These are phyloP conservation scores for Conistra vaccinii DNA, from an alignment of 2,888 invertebrate genomes.

Conservation along the genomic window DNA sequence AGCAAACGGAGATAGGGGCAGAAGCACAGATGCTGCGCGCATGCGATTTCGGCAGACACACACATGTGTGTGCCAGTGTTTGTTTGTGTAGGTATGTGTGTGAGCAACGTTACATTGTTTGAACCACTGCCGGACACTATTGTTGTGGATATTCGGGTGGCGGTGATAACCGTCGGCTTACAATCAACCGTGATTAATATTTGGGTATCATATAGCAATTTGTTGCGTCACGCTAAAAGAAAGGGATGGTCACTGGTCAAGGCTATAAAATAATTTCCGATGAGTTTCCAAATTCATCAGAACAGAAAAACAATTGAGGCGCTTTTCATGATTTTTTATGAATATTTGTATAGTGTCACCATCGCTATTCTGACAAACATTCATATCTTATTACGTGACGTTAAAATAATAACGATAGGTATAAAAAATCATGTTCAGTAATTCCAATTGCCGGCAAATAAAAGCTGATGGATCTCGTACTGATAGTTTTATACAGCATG, in stretches of 20 bases:
- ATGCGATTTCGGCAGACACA: slow-evolving; percentile 81
- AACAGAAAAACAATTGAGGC: neutral
- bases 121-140: slow-evolving; percentile 82
- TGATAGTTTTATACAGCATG: neutral
- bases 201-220: slow-evolving; percentile 61
- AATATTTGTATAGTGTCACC: too few relatives aligned
- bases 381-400: too few relatives aligned
- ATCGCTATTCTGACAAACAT: neutral
- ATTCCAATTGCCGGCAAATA: neutral
- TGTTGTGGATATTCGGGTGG: slow-evolving; percentile 81
- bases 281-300: slow-evolving; percentile 29
- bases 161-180: slow-evolving; percentile 76
- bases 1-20: slow-evolving; percentile 79
- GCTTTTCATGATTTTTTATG: neutral
- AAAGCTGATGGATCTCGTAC: too few relatives aligned
- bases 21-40: slow-evolving; percentile 89
- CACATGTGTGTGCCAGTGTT: slow-evolving; percentile 66
- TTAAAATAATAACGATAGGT: neutral
- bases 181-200: slow-evolving; percentile 80
- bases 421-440: neutral
- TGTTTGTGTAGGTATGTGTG: slow-evolving; percentile 69
- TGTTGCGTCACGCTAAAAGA: slow-evolving; percentile 58
- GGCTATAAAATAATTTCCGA: slow-evolving; percentile 37
- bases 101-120: slow-evolving; percentile 81
- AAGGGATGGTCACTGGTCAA: slow-evolving; percentile 29